phyloP scores from a whole-genome alignment of 2,888 invertebrate genomes.

The Drymonia ruficornis region DNA sequence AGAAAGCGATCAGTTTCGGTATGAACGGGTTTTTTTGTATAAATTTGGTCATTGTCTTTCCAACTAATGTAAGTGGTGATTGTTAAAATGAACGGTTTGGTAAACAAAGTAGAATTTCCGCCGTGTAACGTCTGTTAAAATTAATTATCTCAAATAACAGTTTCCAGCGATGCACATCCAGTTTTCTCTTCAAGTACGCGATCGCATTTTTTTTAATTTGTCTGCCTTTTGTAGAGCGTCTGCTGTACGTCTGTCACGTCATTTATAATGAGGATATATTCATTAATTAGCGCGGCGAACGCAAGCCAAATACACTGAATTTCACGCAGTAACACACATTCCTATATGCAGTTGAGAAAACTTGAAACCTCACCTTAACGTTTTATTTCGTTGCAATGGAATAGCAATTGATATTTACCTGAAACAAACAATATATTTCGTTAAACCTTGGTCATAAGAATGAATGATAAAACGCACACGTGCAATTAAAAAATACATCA shows the following conservation, averaged over 20 bases:
- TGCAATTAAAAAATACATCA: constrained; percentile 50
- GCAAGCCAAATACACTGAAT: constrained; percentile 15
- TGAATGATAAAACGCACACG: constrained; percentile 33
- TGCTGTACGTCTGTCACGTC: constrained; percentile 28
- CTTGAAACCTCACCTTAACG: constrained; percentile 64
- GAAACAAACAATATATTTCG: constrained; percentile 59
- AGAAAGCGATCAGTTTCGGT: constrained; percentile 5
- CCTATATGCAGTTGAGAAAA: neutral
- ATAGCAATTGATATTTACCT: constrained; percentile 60
- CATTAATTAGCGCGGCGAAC: constrained; percentile 33
- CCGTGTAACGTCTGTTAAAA: neutral
- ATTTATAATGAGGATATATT: constrained; percentile 27
- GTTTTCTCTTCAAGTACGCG: constrained; percentile 33
- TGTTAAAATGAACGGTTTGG: neutral
- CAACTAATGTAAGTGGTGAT: neutral
- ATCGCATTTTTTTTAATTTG: constrained; percentile 24
- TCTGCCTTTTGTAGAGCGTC: constrained; percentile 23
- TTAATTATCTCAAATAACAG: constrained; percentile 8
- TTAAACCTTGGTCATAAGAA: constrained; percentile 41
- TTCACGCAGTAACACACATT: neutral
- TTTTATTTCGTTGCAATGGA: constrained; percentile 45
- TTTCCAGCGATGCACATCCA: constrained; percentile 2
- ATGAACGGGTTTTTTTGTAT: neutral
- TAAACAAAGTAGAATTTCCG: constrained; percentile 1
- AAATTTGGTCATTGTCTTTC: neutral